Base-by-base conservation (phyloP, 2,113 vertebrate genomes). In the Chelonoidis abingdonii region DNA sequence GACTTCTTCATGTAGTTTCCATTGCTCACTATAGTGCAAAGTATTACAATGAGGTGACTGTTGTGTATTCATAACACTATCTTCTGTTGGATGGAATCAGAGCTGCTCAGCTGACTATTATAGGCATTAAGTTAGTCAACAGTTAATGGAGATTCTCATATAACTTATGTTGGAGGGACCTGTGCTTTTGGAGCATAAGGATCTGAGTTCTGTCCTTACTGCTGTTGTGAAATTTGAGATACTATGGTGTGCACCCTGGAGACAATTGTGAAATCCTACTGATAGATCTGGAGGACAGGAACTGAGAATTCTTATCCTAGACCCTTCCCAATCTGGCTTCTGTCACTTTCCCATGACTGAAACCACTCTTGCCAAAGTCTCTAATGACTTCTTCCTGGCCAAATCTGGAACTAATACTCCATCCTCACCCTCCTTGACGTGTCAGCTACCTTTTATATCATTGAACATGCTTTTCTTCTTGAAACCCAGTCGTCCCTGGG, bases 141-240 rank as follows among this genome's bases (percentile, higher is more conserved):
- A 57, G 56, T 52, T 53, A 75, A 35, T 21, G 56, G 83, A 0
- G 0, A 10, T 87, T 85, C 44, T 44, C 80, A 44, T 76, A 6
- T 25, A 81, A 17, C 53, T 90, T 22, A 86, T 0, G 0, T 29
- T 54, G 35, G 8, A 27, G 76, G 38, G 27, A 84, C 41, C 24
- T 88, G 56, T 86, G 54, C 69, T 35, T 56, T 14, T 27, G n/a
- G 49, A 89, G n/a, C 24, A 83, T 69, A 2, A 11, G 50, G 49
- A 84, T 88, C n/a, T 50, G 50, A 83, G 25, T 88, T 95, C 75
- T 88, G 16, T 5, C 13, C 38, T 80, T 93, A 53, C 29, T 6
- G 3, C 57, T 54, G 11, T 44, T n/a, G 44, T 80, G 35, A 3
- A n/a, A 29, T 80, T 86, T 91, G 80, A 69, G n/a, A 9, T 50